Percentiles rank a stretch among this genome's conserved stretches.
phyloP scores from a whole-genome alignment of 2,888 invertebrate genomes.

The Aphodius sticticus region DNA sequence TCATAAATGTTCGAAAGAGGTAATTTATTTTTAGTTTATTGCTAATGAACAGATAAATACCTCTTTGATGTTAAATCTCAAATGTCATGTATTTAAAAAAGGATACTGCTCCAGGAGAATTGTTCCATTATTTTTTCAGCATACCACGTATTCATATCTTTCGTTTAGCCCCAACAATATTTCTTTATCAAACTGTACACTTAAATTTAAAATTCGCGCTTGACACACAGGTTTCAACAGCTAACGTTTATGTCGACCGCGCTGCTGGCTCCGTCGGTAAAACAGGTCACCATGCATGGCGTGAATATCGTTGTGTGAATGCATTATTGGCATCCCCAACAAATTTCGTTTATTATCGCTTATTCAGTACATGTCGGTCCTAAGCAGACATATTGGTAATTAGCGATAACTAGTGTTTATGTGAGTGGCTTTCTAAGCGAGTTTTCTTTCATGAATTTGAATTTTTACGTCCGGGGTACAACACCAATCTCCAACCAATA shows the following conservation, averaged over 20 bases:
- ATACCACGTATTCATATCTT: background rate
- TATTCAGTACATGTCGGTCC: background rate
- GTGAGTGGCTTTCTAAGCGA: background rate
- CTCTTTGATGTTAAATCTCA: background rate
- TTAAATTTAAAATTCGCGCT: constrained; percentile 4
- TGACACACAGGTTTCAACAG: background rate
- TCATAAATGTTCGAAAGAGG: background rate
- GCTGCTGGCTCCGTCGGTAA: constrained; percentile 4
- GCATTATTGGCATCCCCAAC: background rate
- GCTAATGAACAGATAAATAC: background rate
- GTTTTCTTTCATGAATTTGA: constrained; percentile 48
- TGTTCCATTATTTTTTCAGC: background rate
- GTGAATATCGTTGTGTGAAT: background rate
- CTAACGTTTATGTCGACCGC: background rate
- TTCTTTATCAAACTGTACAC: background rate
- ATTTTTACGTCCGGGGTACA: constrained; percentile 45
- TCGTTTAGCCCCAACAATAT: background rate
- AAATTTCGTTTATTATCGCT: background rate
- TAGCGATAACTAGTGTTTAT: background rate
- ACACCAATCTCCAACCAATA: constrained; percentile 53
- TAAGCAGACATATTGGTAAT: constrained; percentile 7
- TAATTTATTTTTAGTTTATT: background rate
- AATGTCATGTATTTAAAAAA: background rate
- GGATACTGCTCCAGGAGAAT: background rate
- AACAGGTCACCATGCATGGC: background rate